These are phyloP conservation scores for Pseudomyrmex concolor DNA, from an alignment of 1,140 invertebrate species.

Conservation along the genomic window DNA sequence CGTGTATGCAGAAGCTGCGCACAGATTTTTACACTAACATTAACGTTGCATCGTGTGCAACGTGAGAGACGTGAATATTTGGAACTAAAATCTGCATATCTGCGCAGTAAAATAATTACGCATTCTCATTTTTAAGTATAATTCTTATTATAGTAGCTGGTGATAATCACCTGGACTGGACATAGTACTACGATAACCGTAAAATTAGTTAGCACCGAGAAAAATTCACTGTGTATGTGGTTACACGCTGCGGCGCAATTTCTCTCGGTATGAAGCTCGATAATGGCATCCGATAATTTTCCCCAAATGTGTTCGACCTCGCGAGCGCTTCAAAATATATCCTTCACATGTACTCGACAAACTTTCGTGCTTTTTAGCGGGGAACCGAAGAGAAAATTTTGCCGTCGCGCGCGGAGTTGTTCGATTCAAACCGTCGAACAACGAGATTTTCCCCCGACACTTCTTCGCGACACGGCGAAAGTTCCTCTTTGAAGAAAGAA, in stretches of 20 bases:
- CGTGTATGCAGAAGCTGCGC: neutral
- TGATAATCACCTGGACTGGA: no score
- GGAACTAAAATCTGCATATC: no score
- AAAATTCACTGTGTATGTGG: no score
- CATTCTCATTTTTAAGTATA: no score
- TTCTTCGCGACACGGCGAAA: neutral
- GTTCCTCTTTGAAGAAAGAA: neutral
- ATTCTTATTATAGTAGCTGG: no score
- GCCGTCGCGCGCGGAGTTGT: neutral
- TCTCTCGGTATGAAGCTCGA: no score
- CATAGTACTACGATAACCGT: neutral
- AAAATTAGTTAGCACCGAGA: no score
- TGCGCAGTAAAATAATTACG: no score
- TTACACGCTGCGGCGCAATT: no score
- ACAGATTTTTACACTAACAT: neutral
- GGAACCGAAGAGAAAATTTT: neutral
- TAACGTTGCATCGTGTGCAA: no score
- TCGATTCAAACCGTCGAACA: constrained; percentile 3
- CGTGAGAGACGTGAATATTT: no score
- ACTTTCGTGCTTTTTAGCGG: neutral
- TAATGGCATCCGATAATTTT: neutral
- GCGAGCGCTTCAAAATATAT: neutral
- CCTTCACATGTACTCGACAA: neutral
- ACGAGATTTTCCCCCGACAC: neutral
- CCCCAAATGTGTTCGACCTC: neutral